Conservation (phyloP, 2,888 invertebrate genomes). For the Aradus depressus region DNA sequence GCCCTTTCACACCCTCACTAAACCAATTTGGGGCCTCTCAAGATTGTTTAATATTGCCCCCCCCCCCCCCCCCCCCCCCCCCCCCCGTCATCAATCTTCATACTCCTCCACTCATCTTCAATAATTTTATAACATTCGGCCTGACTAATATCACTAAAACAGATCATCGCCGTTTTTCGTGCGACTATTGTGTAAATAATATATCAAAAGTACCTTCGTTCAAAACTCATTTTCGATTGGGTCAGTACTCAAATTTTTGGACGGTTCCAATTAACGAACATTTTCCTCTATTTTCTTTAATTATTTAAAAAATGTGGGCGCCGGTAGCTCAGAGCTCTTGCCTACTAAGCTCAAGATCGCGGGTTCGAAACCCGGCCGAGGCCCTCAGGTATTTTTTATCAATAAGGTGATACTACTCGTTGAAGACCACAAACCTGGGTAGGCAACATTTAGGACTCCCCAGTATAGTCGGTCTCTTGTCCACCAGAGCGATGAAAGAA, state of each 20-base stretch:
- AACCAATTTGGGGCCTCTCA: slow-evolving; percentile 8
- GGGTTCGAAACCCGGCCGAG: no score
- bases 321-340: not conserved
- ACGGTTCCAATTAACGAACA: not conserved
- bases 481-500: no score
- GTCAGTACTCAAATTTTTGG: no score
- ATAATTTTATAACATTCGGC: slow-evolving; percentile 2
- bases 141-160: not conserved
- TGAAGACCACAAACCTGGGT: no score
- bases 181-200: no score
- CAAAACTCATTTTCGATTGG: no score
- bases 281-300: not conserved
- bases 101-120: slow-evolving; percentile 3
- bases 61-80: slow-evolving; percentile 16
- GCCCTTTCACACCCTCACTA: slow-evolving; percentile 25
- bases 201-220: no score
- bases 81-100: not conserved
- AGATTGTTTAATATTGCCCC: slow-evolving; percentile 23
- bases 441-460: no score
- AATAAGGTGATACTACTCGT: no score
- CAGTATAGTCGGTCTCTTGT: no score
- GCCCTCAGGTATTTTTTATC: no score
- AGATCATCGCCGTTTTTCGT: not conserved
- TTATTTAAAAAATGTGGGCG: not conserved
- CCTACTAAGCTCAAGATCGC: no score